Percentiles rank a stretch among this genome's conserved stretches.
Conservation (phyloP, 64 coral and sea anemone genomes). For the Trachythela sp. region DNA sequence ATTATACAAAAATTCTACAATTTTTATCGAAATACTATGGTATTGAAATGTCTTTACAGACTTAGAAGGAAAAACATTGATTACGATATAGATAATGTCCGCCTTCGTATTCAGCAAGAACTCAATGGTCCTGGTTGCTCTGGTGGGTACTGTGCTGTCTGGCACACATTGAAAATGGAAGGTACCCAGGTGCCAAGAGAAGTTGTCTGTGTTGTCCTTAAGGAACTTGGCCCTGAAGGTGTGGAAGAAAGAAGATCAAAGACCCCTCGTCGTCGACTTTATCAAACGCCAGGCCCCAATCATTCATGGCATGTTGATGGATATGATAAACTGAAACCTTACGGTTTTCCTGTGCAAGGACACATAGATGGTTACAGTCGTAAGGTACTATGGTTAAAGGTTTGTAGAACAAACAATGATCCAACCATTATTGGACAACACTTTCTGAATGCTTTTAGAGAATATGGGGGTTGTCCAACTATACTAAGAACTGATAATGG, state of each 20-base stretch:
- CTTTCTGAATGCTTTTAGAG: not conserved
- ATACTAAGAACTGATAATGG: slow-evolving; percentile 12
- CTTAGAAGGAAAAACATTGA: slow-evolving; percentile 4
- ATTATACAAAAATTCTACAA: not conserved
- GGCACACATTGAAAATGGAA: slow-evolving; percentile 25
- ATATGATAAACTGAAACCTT: slow-evolving; percentile 7
- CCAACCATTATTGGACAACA: not conserved
- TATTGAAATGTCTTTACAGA: not conserved
- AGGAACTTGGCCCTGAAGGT: slow-evolving; percentile 28
- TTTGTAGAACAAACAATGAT: slow-evolving; percentile 14
- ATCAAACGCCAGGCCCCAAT: not conserved
- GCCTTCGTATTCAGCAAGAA: slow-evolving; percentile 37
- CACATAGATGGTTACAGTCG: slow-evolving; percentile 13
- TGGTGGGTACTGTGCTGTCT: slow-evolving; percentile 30
- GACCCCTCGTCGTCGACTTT: not conserved
- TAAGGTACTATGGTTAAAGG: not conserved
- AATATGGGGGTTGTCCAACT: slow-evolving; percentile 18
- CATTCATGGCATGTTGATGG: slow-evolving; percentile 23
- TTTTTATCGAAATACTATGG: slow-evolving; percentile 11
- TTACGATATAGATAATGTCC: slow-evolving; percentile 14
- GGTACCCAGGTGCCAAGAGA: slow-evolving; percentile 30
- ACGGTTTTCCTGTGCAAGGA: not conserved
- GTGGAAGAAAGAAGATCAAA: not conserved
- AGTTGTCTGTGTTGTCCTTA: not conserved
- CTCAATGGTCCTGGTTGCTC: slow-evolving; percentile 31